Evolutionary conservation across 2,888 invertebrate species (phyloP).

Genomic region (Cataglyphis rosenhaueri): DNA sequence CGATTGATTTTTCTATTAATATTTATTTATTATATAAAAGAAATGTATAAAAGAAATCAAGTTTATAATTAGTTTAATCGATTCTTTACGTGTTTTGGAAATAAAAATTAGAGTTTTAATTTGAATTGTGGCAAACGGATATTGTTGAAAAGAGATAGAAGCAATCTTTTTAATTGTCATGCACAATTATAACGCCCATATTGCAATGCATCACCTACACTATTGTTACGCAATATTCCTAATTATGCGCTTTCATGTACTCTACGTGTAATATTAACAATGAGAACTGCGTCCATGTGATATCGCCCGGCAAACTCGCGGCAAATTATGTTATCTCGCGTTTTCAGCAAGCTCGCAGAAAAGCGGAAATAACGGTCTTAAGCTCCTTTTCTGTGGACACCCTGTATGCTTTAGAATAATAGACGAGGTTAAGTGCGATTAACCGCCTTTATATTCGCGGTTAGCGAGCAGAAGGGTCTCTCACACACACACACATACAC

Average conservation of each 20-base stretch:
- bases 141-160: background rate
- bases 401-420: constrained; percentile 45
- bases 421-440: constrained; percentile 74
- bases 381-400: constrained; percentile 38
- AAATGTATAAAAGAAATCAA: background rate
- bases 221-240: constrained; percentile 24
- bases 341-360: constrained; percentile 39
- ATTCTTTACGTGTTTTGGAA: background rate
- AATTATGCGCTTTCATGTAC: constrained; percentile 44
- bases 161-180: background rate
- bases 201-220: background rate
- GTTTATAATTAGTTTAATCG: background rate
- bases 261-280: constrained; percentile 31
- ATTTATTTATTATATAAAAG: background rate
- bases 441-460: constrained; percentile 74
- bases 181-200: background rate
- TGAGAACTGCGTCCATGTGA: constrained; percentile 14
- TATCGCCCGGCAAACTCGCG: constrained; percentile 8
- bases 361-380: constrained; percentile 50
- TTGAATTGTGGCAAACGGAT: background rate
- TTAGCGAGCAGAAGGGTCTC: constrained; percentile 37
- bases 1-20: background rate
- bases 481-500: too few relatives aligned
- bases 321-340: constrained; percentile 51
- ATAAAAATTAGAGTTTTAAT: background rate